phyloP scores from a whole-genome alignment of 2,888 invertebrate genomes.

The Halictus ligatus region DNA sequence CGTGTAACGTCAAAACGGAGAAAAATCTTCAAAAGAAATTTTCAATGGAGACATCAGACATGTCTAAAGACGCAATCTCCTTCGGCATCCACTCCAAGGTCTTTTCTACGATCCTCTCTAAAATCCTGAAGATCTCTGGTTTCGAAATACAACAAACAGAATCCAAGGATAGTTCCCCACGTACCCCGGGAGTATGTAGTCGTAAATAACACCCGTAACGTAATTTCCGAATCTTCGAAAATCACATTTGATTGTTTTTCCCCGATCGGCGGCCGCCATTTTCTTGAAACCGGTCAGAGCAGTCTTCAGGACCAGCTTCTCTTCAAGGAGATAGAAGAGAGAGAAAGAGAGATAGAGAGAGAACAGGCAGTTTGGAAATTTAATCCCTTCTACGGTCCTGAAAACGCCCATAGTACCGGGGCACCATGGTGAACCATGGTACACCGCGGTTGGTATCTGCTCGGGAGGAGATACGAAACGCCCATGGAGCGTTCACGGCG shows the following conservation, averaged over 20 bases:
- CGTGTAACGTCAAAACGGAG: neutral
- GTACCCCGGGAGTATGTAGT: neutral
- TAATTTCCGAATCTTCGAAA: neutral
- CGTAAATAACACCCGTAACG: constrained; percentile 19
- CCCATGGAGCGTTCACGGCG: constrained; percentile 69
- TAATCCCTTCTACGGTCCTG: constrained; percentile 67
- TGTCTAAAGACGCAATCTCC: no score
- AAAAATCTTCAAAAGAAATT: neutral
- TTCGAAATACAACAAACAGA: neutral
- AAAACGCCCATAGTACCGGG: constrained; percentile 69
- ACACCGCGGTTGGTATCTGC: constrained; percentile 71
- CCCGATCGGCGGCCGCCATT: constrained; percentile 43
- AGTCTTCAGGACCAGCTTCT: neutral
- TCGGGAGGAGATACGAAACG: constrained; percentile 73
- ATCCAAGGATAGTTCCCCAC: neutral
- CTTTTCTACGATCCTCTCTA: neutral
- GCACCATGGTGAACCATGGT: constrained; percentile 50
- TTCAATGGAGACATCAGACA: neutral
- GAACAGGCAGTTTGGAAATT: constrained; percentile 57
- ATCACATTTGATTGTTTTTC: constrained; percentile 24
- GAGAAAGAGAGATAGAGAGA: neutral
- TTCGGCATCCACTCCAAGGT: neutral
- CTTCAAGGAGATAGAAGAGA: neutral
- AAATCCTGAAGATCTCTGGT: no score
- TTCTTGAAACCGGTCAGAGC: constrained; percentile 28